These are phyloP conservation scores for Acutogordius australiensis DNA, from an alignment of 2,888 invertebrate species.

Conservation along the genomic window DNA sequence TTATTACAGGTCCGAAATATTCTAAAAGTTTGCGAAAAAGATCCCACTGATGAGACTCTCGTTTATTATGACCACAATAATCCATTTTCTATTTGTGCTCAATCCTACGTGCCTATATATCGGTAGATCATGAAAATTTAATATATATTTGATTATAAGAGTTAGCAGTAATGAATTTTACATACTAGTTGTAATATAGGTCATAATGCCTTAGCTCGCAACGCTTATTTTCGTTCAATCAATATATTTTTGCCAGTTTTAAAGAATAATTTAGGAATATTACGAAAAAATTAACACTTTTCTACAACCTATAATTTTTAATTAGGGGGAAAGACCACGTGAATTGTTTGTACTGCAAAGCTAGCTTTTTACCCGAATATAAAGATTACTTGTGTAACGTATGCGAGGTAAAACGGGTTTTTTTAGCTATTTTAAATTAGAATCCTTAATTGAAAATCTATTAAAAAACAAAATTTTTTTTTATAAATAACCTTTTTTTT, in stretches of 20 bases:
- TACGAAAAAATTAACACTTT: conserved; percentile 16
- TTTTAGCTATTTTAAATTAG: not conserved
- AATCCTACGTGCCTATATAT: conserved; percentile 69
- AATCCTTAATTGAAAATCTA: not conserved
- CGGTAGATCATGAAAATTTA: too few relatives aligned
- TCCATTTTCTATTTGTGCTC: conserved; percentile 73
- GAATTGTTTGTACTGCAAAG: not conserved
- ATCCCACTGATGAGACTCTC: conserved; percentile 25
- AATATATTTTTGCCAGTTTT: too few relatives aligned
- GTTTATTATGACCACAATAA: conserved; percentile 83
- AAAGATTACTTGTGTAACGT: not conserved
- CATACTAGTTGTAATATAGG: too few relatives aligned
- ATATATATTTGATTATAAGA: not conserved
- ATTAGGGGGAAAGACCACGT: conserved; percentile 1
- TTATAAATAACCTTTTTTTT: too few relatives aligned
- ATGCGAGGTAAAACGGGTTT: not conserved
- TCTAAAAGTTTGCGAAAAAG: conserved; percentile 29
- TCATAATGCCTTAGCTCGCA: too few relatives aligned
- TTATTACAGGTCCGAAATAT: conserved; percentile 74
- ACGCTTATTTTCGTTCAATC: too few relatives aligned
- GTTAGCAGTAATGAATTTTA: too few relatives aligned
- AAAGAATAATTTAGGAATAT: too few relatives aligned
- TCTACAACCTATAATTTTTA: not conserved
- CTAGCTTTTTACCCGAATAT: not conserved
- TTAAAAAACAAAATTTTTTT: too few relatives aligned